Evolutionary conservation across 2,113 vertebrate species (phyloP).

Genomic region (Rhinichthys klamathensis): DNA sequence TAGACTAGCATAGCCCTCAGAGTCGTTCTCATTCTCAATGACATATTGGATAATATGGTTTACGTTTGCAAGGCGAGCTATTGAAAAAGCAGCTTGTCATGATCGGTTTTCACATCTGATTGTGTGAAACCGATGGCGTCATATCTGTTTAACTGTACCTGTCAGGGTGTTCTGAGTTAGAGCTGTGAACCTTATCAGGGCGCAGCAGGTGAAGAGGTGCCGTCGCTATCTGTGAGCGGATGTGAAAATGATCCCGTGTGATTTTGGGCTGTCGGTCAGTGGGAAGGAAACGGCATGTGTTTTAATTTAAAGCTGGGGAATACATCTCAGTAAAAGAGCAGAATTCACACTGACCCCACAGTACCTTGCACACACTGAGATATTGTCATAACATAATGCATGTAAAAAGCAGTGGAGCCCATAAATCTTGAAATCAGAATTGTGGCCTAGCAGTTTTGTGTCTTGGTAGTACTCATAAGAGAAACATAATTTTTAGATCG

Average conservation of each 20-base stretch:
- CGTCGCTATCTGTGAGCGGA: neutral
- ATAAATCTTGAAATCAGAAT: conserved; percentile 56
- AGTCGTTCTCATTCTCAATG: neutral
- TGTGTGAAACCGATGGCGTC: conserved; percentile 22
- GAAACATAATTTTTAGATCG: too few relatives aligned
- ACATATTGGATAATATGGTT: conserved; percentile 2
- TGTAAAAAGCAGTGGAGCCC: conserved; percentile 71
- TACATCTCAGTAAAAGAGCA: conserved; percentile 74
- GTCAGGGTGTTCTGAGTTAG: conserved; percentile 19
- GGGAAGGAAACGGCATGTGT: conserved; percentile 65
- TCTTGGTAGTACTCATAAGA: neutral
- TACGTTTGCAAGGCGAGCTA: neutral
- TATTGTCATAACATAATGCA: conserved; percentile 67
- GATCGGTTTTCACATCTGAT: conserved; percentile 15
- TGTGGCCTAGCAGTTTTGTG: neutral
- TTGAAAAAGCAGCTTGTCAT: conserved; percentile 13
- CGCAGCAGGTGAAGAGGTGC: conserved; percentile 10
- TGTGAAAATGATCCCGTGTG: conserved; percentile 54
- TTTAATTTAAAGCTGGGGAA: conserved; percentile 72
- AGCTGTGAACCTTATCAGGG: conserved; percentile 13
- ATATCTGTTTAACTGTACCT: conserved; percentile 13
- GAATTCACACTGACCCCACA: conserved; percentile 74
- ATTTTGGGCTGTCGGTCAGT: conserved; percentile 61
- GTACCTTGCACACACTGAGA: conserved; percentile 70
- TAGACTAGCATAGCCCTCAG: neutral